These are phyloP conservation scores for Chelon labrosus DNA, from an alignment of 2,797 vertebrate species.

Conservation along the genomic window DNA sequence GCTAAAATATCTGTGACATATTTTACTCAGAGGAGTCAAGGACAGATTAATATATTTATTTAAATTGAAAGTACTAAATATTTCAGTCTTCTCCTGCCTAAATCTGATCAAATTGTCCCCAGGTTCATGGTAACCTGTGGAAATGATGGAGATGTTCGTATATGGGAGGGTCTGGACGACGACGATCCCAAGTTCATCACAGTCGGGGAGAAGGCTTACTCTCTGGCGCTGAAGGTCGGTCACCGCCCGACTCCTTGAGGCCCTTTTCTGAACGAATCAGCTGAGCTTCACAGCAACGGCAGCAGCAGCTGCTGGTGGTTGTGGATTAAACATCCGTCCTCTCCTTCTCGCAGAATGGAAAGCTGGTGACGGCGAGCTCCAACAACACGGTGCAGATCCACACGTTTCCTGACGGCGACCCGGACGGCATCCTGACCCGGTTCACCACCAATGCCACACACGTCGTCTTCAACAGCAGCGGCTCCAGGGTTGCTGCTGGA, in stretches of 20 bases:
- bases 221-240: constrained; percentile 92
- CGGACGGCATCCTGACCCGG: constrained; percentile 95
- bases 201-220: constrained; percentile 95
- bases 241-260: too few species aligned
- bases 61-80: too few species aligned
- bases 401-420: constrained; percentile 93
- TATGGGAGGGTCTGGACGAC: constrained; percentile 96
- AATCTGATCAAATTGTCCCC: constrained; percentile 7
- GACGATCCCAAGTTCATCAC: constrained; percentile 96
- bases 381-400: constrained; percentile 95
- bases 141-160: constrained; percentile 95
- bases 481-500: constrained; percentile 91
- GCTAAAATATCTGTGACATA: too few species aligned
- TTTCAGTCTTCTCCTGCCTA: background rate
- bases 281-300: background rate
- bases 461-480: constrained; percentile 88
- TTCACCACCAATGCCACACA: constrained; percentile 95
- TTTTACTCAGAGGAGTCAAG: too few species aligned
- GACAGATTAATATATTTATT: too few species aligned
- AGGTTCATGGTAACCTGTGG: constrained; percentile 95
- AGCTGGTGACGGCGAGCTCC: constrained; percentile 91
- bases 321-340: background rate
- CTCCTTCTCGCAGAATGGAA: constrained; percentile 76
- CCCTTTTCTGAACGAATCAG: too few species aligned
- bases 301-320: background rate